A percentile compares a stretch with the other conserved stretches of the same genome.
phyloP scores from a whole-genome alignment of 30 jellyfish, hydroid and myxozoan genomes.

The Cassiopea andromeda region DNA sequence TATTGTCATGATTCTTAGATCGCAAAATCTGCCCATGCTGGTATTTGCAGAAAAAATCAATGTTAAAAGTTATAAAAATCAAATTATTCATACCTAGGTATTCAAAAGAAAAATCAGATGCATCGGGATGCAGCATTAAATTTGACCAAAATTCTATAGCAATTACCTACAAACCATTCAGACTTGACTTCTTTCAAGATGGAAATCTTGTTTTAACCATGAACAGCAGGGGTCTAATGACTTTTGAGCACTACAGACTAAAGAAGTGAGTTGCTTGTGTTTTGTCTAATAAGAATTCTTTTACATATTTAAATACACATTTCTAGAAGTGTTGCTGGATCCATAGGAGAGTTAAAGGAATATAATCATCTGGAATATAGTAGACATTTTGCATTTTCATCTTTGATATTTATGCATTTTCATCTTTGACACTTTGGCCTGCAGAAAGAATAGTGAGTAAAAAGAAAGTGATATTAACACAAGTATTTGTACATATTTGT shows the following conservation, averaged over 20 bases:
- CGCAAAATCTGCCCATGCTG: no score
- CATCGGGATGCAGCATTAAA: conserved; percentile 68
- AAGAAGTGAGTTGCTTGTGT: conserved; percentile 54
- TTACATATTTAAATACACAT: no score
- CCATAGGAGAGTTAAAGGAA: not conserved
- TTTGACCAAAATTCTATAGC: conserved; percentile 73
- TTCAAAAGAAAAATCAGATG: conserved; percentile 59
- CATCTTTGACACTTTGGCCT: no score
- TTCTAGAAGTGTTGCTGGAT: not conserved
- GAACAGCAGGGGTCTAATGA: conserved; percentile 91
- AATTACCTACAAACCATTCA: conserved; percentile 78
- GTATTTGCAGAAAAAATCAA: no score
- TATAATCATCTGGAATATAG: not conserved
- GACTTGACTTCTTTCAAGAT: conserved; percentile 82
- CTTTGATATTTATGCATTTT: no score
- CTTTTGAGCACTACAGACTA: conserved; percentile 90
- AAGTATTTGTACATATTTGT: no score
- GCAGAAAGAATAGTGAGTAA: no score
- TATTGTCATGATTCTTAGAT: no score
- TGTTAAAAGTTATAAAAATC: no score
- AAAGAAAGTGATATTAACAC: no score
- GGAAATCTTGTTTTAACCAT: conserved; percentile 74
- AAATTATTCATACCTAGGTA: conserved; percentile 34
- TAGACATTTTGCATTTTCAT: not conserved
- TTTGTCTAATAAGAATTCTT: not conserved